Conservation (phyloP, 1,140 invertebrate species). For the Drosophila mauritiana region DNA sequence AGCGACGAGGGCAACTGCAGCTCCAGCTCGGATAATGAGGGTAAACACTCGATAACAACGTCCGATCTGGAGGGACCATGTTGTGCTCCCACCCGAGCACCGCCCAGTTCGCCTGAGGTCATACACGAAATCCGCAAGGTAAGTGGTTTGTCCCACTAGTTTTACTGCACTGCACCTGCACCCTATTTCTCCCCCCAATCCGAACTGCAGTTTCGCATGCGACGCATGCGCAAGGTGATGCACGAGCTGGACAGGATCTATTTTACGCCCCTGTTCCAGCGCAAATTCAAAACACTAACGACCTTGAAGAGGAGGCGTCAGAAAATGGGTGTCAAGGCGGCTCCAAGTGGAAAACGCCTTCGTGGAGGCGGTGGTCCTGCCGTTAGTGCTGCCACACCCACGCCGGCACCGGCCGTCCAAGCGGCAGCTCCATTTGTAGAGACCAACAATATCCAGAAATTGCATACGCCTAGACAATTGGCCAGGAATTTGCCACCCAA, state of each 20-base stretch:
- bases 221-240: conserved; percentile 80
- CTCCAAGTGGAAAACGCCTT: conserved; percentile 20
- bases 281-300: conserved; percentile 68
- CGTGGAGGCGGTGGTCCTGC: neutral
- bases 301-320: conserved; percentile 57
- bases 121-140: conserved; percentile 79
- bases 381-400: neutral
- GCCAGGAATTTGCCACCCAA: neutral
- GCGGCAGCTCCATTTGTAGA: neutral
- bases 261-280: conserved; percentile 75
- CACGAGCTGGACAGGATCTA: conserved; percentile 78
- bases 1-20: conserved; percentile 92
- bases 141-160: conserved; percentile 12
- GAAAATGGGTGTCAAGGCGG: conserved; percentile 43
- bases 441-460: neutral
- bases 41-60: conserved; percentile 70
- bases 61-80: conserved; percentile 84
- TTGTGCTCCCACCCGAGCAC: conserved; percentile 84
- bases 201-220: conserved; percentile 60
- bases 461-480: neutral
- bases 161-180: conserved; percentile 1
- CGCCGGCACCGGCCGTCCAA: neutral
- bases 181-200: neutral
- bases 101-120: conserved; percentile 86
- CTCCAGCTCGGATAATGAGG: conserved; percentile 86